A percentile compares a stretch with the other conserved stretches of the same genome.
Conservation (phyloP, 2,797 vertebrate genomes). For the Macropodus opercularis region DNA sequence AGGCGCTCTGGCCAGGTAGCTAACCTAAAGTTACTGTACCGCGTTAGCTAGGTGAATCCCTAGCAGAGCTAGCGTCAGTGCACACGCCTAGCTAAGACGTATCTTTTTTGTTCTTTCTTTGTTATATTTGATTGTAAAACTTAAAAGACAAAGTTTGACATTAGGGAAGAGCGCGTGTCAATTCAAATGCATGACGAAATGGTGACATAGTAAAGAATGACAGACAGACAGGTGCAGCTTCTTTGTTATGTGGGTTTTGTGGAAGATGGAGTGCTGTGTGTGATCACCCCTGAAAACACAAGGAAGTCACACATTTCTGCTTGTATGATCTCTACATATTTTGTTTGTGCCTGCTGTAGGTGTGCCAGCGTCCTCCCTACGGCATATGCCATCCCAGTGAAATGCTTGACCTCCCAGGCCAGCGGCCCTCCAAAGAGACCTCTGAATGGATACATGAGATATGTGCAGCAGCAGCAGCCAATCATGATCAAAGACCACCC, state of each 20-base stretch:
- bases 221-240: too few relatives aligned
- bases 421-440: conserved; percentile 68
- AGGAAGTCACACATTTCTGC: background rate
- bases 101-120: too few relatives aligned
- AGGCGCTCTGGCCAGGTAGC: conserved; percentile 71
- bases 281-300: too few relatives aligned
- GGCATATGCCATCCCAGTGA: conserved; percentile 32
- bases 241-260: too few relatives aligned
- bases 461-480: conserved; percentile 53
- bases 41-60: background rate
- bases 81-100: too few relatives aligned
- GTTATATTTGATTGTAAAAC: too few relatives aligned
- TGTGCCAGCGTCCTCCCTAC: conserved; percentile 41
- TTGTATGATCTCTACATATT: background rate
- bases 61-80: background rate
- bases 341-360: conserved; percentile 18
- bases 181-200: background rate
- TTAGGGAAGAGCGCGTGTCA: too few relatives aligned
- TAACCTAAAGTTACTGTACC: background rate
- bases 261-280: too few relatives aligned
- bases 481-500: conserved; percentile 42
- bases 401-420: conserved; percentile 46
- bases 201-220: background rate
- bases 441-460: conserved; percentile 69
- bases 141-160: background rate